phyloP scores from a whole-genome alignment of 2,888 invertebrate species.

The Pollenia amentaria region DNA sequence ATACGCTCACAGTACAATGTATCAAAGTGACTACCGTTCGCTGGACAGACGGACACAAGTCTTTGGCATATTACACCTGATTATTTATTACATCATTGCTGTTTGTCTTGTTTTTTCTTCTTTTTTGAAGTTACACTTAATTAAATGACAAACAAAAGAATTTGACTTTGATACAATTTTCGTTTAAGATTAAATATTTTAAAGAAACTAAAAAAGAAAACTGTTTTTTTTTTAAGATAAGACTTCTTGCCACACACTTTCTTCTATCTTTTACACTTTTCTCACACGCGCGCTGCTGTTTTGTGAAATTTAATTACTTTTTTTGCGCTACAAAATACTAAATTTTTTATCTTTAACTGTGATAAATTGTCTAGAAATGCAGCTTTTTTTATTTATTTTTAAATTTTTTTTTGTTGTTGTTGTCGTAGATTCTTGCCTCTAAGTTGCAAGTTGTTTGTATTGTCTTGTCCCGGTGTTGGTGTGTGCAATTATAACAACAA shows the following conservation, averaged over 20 bases:
- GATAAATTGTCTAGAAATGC: constrained; percentile 64
- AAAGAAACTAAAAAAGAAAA: constrained; percentile 17
- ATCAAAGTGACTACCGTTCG: constrained; percentile 50
- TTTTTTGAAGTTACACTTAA: constrained; percentile 51
- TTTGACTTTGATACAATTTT: constrained; percentile 30
- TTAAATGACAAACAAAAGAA: constrained; percentile 40
- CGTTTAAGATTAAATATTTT: constrained; percentile 37
- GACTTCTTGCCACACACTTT: constrained; percentile 33
- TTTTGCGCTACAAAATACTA: constrained; percentile 18
- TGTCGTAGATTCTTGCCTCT: not conserved
- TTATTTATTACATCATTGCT: constrained; percentile 51
- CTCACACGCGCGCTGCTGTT: constrained; percentile 37
- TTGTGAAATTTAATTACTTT: constrained; percentile 40
- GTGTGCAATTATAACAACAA: constrained; percentile 72
- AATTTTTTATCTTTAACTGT: constrained; percentile 44
- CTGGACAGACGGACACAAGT: not conserved
- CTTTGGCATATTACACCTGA: constrained; percentile 72
- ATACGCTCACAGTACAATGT: constrained; percentile 5
- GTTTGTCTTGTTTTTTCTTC: constrained; percentile 44
- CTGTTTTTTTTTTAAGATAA: constrained; percentile 59
- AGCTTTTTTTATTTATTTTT: constrained; percentile 52
- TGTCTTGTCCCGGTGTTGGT: constrained; percentile 39
- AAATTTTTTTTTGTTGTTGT: not conserved
- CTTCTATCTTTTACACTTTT: constrained; percentile 25
- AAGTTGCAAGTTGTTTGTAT: constrained; percentile 36